Base-by-base conservation (phyloP, 2,797 vertebrate genomes). In the Clamator glandarius region DNA sequence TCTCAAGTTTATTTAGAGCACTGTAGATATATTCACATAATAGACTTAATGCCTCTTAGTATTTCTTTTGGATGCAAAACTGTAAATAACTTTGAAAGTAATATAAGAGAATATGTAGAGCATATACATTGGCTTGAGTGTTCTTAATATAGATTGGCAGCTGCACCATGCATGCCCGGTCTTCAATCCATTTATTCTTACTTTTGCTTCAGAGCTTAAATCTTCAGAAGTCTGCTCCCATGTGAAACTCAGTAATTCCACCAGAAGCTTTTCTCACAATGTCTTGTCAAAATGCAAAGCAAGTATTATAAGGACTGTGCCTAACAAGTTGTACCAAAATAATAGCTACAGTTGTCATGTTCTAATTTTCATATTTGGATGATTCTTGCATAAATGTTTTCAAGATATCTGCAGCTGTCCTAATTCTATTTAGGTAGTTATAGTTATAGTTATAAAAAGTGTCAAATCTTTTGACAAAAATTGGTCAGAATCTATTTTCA, bases 211-310 rank as follows among this genome's bases (percentile, higher is more conserved):
- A 85, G 44, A 89, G 46, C 44, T 84, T 83, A 85, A 85, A 72
- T 85, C 77, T 89, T 80, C 54, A 51, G 78, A 70, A 84, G 81
- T 93, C 81, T 92, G 9, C 50, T 93, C 79, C 68, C 61, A 26
- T 57, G 46, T 72, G 79, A 89, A 93, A 80, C 17, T 72, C 70
- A 72, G 46, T 83, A 85, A 84, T 92, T 94, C 75, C 51, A 39
- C 66, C 51, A 81, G 54, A 91, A 95, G 11, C 20, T 84, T 94
- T 93, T 68, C 14, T 3, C 51, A 87, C 19, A 68, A 35, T 64
- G n/a, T 77, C 72, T 79, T 94, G 36, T 72, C 68, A 77, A 91
- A 95, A 80, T 64, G 44, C 69, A 89, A 89, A 91, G 35, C n/a
- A 48, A 72, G 31, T 28, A 21, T 69, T 69, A 3, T 42, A 89